Evolutionary conservation across 2,888 invertebrate genomes (phyloP).

Genomic region (Polydrusus cervinus): DNA sequence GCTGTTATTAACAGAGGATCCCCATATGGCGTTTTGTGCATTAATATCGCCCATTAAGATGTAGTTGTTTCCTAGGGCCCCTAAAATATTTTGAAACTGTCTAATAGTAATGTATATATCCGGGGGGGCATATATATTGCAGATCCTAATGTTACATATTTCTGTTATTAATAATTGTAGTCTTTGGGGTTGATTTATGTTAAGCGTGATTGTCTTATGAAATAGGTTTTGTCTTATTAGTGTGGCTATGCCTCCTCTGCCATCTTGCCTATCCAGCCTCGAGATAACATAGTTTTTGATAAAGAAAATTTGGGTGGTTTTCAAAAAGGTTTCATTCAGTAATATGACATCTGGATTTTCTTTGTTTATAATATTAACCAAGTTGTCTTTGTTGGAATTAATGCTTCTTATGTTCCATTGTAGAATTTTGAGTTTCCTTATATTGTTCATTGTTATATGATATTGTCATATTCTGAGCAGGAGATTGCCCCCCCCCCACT

Average conservation of each 20-base stretch:
- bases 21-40: not conserved
- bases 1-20: not conserved
- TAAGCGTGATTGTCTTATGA: not conserved
- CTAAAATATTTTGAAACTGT: not conserved
- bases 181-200: not conserved
- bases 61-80: not conserved
- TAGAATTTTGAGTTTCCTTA: not conserved
- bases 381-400: not conserved
- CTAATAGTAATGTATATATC: not conserved
- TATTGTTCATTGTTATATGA: too few relatives aligned
- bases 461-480: too few relatives aligned
- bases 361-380: not conserved
- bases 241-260: not conserved
- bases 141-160: not conserved
- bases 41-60: not conserved
- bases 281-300: not conserved
- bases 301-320: not conserved
- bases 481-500: too few relatives aligned
- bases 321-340: too few relatives aligned
- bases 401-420: not conserved
- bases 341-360: not conserved
- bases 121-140: not conserved
- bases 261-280: not conserved
- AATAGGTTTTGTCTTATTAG: not conserved
- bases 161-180: not conserved